Evolutionary conservation across 2,113 vertebrate genomes (phyloP).

Genomic region (Chascanopsetta lugubris): DNA sequence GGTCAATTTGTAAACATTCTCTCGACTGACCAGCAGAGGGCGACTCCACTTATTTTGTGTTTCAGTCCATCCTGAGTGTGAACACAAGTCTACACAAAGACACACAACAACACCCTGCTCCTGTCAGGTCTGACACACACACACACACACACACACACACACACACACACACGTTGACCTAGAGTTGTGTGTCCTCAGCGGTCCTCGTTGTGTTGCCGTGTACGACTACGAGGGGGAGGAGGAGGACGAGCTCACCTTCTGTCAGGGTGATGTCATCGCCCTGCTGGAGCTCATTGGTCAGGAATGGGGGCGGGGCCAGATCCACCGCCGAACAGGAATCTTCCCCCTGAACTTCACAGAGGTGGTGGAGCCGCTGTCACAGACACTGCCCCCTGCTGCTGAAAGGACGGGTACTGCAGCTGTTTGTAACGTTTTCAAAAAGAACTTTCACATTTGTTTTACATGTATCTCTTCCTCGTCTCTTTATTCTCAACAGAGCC

Average conservation of each 20-base stretch:
- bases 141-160: background rate
- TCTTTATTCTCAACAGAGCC: background rate
- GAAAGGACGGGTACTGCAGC: background rate
- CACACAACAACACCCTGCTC: constrained; percentile 56
- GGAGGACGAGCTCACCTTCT: constrained; percentile 90
- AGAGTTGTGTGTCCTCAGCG: constrained; percentile 41
- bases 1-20: too few relatives aligned
- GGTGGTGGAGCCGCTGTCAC: constrained; percentile 75
- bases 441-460: too few relatives aligned
- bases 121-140: constrained; percentile 66
- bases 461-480: background rate
- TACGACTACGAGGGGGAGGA: constrained; percentile 90
- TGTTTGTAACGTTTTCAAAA: too few relatives aligned
- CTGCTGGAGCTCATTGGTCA: constrained; percentile 85
- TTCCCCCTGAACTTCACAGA: constrained; percentile 89
- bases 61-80: constrained; percentile 59
- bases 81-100: constrained; percentile 70
- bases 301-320: constrained; percentile 90
- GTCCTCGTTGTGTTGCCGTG: constrained; percentile 83
- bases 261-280: constrained; percentile 86
- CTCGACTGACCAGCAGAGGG: too few relatives aligned
- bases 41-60: background rate
- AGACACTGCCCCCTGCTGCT: background rate
- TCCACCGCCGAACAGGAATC: constrained; percentile 82
- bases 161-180: background rate